These are phyloP conservation scores for Elanoides forficatus DNA, from an alignment of 2,113 vertebrate genomes.

Conservation along the genomic window DNA sequence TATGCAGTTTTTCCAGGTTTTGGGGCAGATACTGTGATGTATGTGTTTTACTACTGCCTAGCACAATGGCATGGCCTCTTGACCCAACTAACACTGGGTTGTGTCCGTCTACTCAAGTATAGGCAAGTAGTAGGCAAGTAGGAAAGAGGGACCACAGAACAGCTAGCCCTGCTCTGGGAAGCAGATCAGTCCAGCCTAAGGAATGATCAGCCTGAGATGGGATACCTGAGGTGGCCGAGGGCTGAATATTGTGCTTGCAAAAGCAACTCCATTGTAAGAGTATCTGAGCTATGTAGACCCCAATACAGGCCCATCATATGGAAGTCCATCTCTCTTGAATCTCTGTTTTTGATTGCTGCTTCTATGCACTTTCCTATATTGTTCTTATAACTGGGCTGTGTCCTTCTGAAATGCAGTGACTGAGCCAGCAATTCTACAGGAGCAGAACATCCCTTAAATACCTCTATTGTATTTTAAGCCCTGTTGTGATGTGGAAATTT, in stretches of 20 bases:
- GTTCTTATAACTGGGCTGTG: not conserved
- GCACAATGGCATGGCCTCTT: not conserved
- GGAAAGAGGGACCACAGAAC: not conserved
- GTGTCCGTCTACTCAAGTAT: not conserved
- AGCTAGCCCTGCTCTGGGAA: not conserved
- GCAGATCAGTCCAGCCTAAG: not conserved
- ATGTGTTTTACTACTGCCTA: not conserved
- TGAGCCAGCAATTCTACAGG: not conserved
- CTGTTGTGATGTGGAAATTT: not conserved
- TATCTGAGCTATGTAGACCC: not conserved
- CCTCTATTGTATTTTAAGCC: not conserved
- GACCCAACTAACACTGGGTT: not conserved
- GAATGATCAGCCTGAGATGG: not conserved
- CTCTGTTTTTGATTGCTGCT: not conserved
- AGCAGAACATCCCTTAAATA: not conserved
- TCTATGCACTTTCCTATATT: not conserved
- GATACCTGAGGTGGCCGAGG: not conserved
- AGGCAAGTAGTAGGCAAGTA: too few relatives aligned
- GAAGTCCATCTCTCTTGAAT: not conserved
- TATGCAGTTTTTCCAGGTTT: not conserved
- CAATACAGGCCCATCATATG: not conserved
- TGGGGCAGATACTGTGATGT: not conserved
- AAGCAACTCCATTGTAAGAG: not conserved
- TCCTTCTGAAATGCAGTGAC: not conserved
- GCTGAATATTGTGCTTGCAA: not conserved